These are phyloP conservation scores for Macrosiphum euphorbiae DNA, from an alignment of 2,888 invertebrate species.

Conservation along the genomic window DNA sequence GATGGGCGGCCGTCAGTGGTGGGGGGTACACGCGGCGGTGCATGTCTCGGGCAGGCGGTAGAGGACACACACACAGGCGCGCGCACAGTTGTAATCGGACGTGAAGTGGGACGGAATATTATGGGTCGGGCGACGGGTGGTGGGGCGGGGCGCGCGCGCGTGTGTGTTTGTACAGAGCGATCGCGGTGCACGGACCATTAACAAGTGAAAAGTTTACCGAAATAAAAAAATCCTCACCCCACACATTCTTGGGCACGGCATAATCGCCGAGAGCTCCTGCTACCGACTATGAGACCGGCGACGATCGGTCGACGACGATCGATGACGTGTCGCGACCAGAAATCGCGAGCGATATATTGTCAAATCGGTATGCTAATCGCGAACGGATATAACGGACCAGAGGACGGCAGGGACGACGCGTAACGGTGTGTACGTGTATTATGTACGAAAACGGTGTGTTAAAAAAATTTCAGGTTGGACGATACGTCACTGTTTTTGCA, in stretches of 20 bases:
- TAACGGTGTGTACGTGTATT: neutral
- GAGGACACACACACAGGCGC: conserved; percentile 52
- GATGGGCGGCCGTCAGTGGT: neutral
- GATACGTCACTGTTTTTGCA: neutral
- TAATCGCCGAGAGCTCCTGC: neutral
- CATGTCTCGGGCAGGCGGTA: conserved; percentile 35
- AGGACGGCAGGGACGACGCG: neutral
- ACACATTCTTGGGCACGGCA: neutral
- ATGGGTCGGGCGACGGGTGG: conserved; percentile 9
- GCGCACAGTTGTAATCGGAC: conserved; percentile 56
- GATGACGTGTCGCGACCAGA: neutral
- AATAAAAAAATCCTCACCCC: neutral
- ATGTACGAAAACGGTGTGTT: neutral
- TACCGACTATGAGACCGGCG: neutral
- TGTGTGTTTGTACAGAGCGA: conserved; percentile 44
- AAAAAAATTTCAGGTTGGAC: neutral
- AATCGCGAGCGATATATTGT: neutral
- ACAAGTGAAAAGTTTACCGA: conserved; percentile 39
- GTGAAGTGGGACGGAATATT: conserved; percentile 64
- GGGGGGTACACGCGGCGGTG: neutral
- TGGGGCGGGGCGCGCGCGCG: neutral
- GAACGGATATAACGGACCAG: neutral
- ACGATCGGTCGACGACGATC: neutral
- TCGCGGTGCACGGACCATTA: conserved; percentile 30
- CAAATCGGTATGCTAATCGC: conserved; percentile 2